Evolutionary conservation across 1,140 invertebrate genomes (phyloP), one percentile per base, ranked within the genome.

Genomic region (Drosophila pandora): DNA sequence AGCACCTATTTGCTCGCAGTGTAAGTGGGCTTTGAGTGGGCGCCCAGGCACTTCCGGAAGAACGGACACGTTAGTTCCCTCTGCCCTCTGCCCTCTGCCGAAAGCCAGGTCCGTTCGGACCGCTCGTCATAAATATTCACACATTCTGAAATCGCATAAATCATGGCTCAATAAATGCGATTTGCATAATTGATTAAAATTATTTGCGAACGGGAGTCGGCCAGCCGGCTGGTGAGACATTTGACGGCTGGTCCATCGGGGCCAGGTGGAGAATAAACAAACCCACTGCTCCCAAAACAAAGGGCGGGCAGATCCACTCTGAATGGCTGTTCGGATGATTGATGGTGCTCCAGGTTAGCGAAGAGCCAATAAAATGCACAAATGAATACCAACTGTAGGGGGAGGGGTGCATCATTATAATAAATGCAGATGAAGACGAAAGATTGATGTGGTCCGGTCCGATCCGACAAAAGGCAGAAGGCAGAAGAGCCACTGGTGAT

Each of bases 331-430:
- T 34, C 30, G 56, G 59, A 77, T 84, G 73, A 84, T 84, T 80
- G 81, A 80, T 85, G 63, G 48, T 69, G 61, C 62, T 74, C 30
- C 70, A 54, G 48, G 54, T 50, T 76, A 37, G 63, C 32, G 49
- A 56, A 76, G 77, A 79, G 73, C 77, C 77, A 76, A 62, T 63
- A 85, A 80, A 76, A 85, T 84, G 76, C 76, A 85, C 84, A 73
- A 75, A 58, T 73, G 48, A 80, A 68, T 68, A 48, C 43, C 60
- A 47, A 23, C 17, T 2, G 21, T 22, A 43, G 58, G 53, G 49
- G 63, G 32, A 64, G 25, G 23, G 50, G 13, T 50, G 55, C 59
- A 56, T 58, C 62, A 69, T 76, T 48, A 63, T 74, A 48, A 74
- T 50, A 74, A 57, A 74, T 73, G 70, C 69, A 55, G 69, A 73